Conservation (phyloP, 2,113 vertebrate species). For the Callorhinus ursinus region DNA sequence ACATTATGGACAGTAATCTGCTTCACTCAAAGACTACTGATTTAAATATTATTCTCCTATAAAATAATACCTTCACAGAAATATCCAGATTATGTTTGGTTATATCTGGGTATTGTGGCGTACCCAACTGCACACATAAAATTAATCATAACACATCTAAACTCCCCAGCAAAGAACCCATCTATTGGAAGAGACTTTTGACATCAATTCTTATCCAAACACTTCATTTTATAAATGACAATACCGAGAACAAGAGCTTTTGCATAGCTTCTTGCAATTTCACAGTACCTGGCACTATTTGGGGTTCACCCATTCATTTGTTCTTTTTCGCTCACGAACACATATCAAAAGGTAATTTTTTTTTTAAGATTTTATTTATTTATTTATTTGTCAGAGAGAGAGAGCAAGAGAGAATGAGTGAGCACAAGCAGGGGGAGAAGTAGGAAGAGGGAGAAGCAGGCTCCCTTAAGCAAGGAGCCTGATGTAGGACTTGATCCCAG, state of each 20-base stretch:
- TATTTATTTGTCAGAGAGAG: not conserved
- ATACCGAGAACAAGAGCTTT: not conserved
- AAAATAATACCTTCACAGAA: not conserved
- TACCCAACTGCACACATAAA: not conserved
- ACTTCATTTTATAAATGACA: not conserved
- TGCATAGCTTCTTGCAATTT: not conserved
- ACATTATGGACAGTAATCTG: not conserved
- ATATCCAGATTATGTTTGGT: not conserved
- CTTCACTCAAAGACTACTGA: not conserved
- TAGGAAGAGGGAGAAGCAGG: no score
- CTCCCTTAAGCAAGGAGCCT: no score
- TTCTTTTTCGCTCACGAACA: not conserved
- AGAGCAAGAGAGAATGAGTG: no score
- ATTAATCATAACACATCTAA: not conserved
- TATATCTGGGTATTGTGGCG: not conserved
- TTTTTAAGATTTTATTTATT: not conserved
- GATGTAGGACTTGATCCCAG: no score
- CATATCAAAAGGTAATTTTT: not conserved
- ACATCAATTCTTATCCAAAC: not conserved
- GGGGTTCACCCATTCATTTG: not conserved
- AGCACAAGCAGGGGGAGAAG: no score
- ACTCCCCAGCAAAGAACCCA: not conserved
- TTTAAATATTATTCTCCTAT: not conserved
- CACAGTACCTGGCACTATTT: not conserved
- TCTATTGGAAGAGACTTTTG: not conserved